These are phyloP conservation scores for Pogonomyrmex californicus DNA, from an alignment of 1,140 invertebrate species.

Conservation along the genomic window DNA sequence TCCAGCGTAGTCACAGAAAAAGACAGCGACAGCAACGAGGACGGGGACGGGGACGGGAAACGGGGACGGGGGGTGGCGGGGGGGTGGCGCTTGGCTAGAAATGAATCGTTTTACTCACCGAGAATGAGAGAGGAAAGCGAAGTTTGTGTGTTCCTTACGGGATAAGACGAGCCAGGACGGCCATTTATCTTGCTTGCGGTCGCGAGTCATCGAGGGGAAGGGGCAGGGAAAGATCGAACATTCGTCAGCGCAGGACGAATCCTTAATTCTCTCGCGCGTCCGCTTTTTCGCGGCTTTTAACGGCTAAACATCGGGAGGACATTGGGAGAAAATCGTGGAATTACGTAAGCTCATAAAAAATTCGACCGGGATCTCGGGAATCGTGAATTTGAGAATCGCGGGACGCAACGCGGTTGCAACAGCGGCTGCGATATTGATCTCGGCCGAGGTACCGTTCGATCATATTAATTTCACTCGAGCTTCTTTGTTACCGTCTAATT, in stretches of 20 bases:
- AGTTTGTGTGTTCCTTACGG: constrained; percentile 66
- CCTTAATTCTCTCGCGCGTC: constrained; percentile 49
- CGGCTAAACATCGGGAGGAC: not conserved
- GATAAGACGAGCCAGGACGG: constrained; percentile 54
- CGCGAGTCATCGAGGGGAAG: constrained; percentile 59
- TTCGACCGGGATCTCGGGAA: not conserved
- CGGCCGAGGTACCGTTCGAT: not conserved
- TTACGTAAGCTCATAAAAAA: not conserved
- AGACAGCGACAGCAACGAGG: constrained; percentile 39
- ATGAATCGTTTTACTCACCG: constrained; percentile 70
- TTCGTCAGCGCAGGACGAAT: constrained; percentile 44
- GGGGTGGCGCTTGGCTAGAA: constrained; percentile 57
- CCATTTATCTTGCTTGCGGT: constrained; percentile 71
- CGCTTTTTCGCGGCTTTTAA: not conserved
- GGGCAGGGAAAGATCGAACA: constrained; percentile 42
- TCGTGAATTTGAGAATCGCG: not conserved
- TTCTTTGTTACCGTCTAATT: constrained; percentile 40
- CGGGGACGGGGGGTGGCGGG: not conserved
- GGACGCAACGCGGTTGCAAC: not conserved
- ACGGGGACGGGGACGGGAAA: not conserved
- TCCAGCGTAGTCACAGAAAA: constrained; percentile 55
- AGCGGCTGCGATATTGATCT: not conserved
- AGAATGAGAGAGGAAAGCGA: constrained; percentile 39
- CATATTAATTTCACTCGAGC: constrained; percentile 29
- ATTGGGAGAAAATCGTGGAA: too few relatives aligned